Conservation (phyloP, 1,140 invertebrate genomes). For the Atta texana region DNA sequence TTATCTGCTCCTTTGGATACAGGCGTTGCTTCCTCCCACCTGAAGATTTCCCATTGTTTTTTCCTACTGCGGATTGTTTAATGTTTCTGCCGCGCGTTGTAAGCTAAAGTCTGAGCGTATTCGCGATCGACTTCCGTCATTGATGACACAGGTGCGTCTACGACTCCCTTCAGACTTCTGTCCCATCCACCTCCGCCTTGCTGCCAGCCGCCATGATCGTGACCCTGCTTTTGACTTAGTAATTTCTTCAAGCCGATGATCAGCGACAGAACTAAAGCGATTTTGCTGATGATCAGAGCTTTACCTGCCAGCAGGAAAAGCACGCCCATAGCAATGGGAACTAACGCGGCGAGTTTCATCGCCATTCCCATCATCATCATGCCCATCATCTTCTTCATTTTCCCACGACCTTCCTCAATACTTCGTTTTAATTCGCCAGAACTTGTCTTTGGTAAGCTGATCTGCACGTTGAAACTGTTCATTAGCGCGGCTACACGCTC, state of each 20-base stretch:
- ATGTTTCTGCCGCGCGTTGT: slow-evolving; percentile 84
- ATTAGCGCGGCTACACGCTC: slow-evolving; percentile 90
- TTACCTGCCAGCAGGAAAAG: slow-evolving; percentile 92
- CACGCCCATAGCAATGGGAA: slow-evolving; percentile 91
- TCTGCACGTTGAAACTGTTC: slow-evolving; percentile 91
- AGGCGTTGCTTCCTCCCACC: slow-evolving; percentile 39
- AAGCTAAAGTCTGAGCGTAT: slow-evolving; percentile 89
- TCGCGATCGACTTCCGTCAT: slow-evolving; percentile 79
- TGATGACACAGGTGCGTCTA: slow-evolving; percentile 82
- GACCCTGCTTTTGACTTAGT: slow-evolving; percentile 88
- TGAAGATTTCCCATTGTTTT: slow-evolving; percentile 23
- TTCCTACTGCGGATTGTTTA: slow-evolving; percentile 16
- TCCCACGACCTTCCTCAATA: slow-evolving; percentile 92
- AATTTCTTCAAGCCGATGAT: slow-evolving; percentile 93
- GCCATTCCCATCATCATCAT: slow-evolving; percentile 93
- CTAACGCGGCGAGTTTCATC: slow-evolving; percentile 91
- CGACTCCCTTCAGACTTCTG: slow-evolving; percentile 82
- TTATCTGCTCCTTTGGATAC: slow-evolving; percentile 42
- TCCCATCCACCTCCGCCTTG: slow-evolving; percentile 88
- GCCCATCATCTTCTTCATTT: slow-evolving; percentile 94
- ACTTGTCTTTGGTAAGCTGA: slow-evolving; percentile 90
- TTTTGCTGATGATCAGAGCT: slow-evolving; percentile 92
- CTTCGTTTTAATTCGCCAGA: slow-evolving; percentile 89
- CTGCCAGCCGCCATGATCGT: slow-evolving; percentile 86
- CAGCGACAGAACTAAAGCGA: slow-evolving; percentile 91